phyloP scores from a whole-genome alignment of 2,113 vertebrate genomes.

The Helogale parvula region DNA sequence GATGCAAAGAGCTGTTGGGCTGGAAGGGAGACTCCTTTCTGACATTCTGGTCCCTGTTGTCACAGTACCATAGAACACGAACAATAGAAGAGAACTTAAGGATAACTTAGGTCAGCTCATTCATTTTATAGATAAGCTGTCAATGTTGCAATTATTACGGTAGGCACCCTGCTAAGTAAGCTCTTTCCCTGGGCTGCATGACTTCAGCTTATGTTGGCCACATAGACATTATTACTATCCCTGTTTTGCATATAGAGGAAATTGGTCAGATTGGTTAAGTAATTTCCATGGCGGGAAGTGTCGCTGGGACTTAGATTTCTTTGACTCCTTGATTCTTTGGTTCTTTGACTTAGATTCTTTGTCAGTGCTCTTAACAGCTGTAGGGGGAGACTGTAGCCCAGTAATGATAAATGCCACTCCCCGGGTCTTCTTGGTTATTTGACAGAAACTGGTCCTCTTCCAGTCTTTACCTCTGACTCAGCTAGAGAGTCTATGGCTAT shows the following conservation, averaged over 20 bases:
- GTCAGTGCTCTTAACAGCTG: not conserved
- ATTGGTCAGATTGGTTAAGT: not conserved
- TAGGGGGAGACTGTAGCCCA: not conserved
- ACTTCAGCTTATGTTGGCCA: not conserved
- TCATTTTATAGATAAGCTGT: not conserved
- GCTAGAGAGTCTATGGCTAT: not conserved
- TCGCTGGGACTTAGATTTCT: not conserved
- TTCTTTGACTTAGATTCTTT: not conserved
- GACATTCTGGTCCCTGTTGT: not conserved
- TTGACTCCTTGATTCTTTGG: not conserved
- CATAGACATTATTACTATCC: not conserved
- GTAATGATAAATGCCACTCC: not conserved
- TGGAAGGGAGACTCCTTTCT: not conserved
- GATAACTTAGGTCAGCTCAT: not conserved
- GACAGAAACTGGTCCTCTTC: slow-evolving; percentile 14
- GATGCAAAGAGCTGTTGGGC: not conserved
- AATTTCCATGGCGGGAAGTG: not conserved
- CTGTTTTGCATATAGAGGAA: slow-evolving; percentile 33
- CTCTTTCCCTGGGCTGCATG: not conserved
- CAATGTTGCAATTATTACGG: not conserved
- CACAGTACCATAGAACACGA: not conserved
- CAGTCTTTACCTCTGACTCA: slow-evolving; percentile 20
- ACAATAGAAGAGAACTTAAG: not conserved
- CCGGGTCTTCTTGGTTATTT: not conserved
- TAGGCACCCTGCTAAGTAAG: not conserved